These are phyloP conservation scores for Cataglyphis cursor DNA, from an alignment of 2,888 invertebrate genomes.

Conservation along the genomic window DNA sequence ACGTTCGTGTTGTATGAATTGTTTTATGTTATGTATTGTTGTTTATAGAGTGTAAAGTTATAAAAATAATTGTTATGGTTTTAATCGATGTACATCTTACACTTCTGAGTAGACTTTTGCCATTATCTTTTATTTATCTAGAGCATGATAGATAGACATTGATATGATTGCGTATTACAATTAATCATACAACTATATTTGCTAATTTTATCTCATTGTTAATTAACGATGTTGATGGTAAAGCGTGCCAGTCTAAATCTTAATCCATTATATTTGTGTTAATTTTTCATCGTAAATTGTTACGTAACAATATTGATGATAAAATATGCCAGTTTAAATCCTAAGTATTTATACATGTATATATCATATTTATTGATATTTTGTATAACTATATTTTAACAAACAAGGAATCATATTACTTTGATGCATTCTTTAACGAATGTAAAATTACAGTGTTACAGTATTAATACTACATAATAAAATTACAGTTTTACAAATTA, in stretches of 20 bases:
- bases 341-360: neutral
- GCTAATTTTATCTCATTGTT: conserved; percentile 30
- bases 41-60: conserved; percentile 42
- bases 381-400: conserved; percentile 10
- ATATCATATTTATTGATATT: neutral
- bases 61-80: conserved; percentile 35
- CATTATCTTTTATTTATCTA: conserved; percentile 8
- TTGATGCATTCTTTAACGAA: neutral
- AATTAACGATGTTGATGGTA: conserved; percentile 15
- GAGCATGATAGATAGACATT: neutral
- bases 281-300: conserved; percentile 6
- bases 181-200: neutral
- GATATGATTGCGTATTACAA: neutral
- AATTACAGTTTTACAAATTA: neutral
- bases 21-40: conserved; percentile 10
- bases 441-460: too few relatives aligned
- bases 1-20: conserved; percentile 21
- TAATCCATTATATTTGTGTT: neutral
- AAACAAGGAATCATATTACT: neutral
- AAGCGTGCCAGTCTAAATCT: conserved; percentile 1
- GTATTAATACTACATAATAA: too few relatives aligned
- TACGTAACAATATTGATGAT: neutral
- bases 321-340: neutral
- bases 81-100: conserved; percentile 37
- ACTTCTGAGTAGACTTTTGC: conserved; percentile 33